Percentiles rank a stretch among this genome's conserved stretches.
These are phyloP conservation scores for Uromys caudimaculatus DNA, from an alignment of 2,797 vertebrate genomes.

Conservation along the genomic window DNA sequence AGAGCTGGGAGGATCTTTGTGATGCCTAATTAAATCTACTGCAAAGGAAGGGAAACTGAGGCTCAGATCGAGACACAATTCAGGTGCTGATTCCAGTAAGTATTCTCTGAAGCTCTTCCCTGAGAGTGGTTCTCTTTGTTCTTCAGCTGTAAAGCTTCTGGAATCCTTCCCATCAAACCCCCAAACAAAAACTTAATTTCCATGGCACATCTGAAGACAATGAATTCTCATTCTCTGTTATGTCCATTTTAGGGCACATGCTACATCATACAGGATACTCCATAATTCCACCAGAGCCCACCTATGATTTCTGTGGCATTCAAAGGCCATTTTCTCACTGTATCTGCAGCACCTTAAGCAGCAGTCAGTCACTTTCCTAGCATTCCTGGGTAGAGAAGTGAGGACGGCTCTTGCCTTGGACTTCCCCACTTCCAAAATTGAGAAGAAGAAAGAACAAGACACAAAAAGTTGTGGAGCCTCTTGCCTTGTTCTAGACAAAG, in stretches of 20 bases:
- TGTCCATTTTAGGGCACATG: background rate
- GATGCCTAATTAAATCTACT: conserved; percentile 30
- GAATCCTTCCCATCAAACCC: background rate
- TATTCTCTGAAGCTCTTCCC: background rate
- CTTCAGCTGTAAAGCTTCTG: background rate
- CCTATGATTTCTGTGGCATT: background rate
- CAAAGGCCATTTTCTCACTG: background rate
- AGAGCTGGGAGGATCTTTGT: conserved; percentile 62
- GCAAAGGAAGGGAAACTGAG: conserved; percentile 71
- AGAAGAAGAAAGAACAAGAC: conserved; percentile 31
- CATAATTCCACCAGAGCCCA: background rate
- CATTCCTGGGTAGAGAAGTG: background rate
- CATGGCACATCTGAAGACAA: background rate
- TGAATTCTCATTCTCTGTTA: background rate
- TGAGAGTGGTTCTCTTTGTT: conserved; percentile 12
- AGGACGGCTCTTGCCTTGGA: background rate
- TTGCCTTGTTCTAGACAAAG: background rate
- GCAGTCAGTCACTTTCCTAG: background rate
- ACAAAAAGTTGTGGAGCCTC: background rate
- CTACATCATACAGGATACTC: background rate
- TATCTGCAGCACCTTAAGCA: background rate
- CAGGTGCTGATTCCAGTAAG: background rate
- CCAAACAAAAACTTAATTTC: conserved; percentile 26
- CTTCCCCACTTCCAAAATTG: background rate
- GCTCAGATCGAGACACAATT: conserved; percentile 12